phyloP scores from a whole-genome alignment of 64 coral and sea anemone genomes.

The Stichodactyla helianthus region DNA sequence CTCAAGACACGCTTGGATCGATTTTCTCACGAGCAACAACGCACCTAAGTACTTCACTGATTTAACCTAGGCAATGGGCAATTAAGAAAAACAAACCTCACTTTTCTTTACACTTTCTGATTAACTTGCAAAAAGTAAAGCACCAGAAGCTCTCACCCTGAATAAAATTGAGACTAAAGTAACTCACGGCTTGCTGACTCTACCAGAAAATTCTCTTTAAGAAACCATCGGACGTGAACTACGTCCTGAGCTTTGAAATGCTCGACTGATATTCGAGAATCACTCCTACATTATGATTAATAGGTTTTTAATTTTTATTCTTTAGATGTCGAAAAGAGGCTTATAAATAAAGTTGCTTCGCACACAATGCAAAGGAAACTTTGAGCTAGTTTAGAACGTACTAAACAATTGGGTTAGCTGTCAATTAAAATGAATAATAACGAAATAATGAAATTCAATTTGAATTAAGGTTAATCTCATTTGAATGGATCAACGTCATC shows the following conservation, averaged over 20 bases:
- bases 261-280: neutral
- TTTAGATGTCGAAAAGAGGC: too few relatives aligned
- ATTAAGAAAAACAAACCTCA: neutral
- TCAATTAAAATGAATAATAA: too few relatives aligned
- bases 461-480: too few relatives aligned
- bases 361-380: too few relatives aligned
- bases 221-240: neutral
- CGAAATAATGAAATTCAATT: too few relatives aligned
- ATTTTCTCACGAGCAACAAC: neutral
- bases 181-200: neutral
- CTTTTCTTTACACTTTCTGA: neutral
- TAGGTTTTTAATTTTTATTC: neutral
- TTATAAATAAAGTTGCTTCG: too few relatives aligned
- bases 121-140: neutral
- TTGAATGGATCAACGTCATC: too few relatives aligned
- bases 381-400: too few relatives aligned
- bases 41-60: neutral
- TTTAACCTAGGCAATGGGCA: neutral
- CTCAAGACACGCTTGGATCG: neutral
- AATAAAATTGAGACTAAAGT: neutral
- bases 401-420: too few relatives aligned
- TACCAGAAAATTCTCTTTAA: neutral
- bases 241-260: neutral
- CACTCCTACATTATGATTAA: neutral
- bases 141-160: neutral